Evolutionary conservation across 2,888 invertebrate genomes (phyloP).

Genomic region (Agrilus biguttatus): DNA sequence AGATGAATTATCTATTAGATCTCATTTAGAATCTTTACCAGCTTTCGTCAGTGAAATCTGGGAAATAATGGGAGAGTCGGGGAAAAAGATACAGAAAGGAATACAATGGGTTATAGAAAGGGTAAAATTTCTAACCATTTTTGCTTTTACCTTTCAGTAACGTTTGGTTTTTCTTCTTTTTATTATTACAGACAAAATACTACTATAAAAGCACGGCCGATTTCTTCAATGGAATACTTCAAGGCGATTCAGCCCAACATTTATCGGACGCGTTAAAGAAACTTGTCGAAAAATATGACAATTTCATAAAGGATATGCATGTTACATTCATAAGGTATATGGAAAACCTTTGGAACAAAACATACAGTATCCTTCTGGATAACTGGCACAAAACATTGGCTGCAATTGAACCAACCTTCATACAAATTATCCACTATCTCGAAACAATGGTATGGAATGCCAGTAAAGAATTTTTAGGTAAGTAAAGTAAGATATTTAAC

Average conservation of each 20-base stretch:
- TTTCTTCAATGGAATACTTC: slow-evolving; percentile 51
- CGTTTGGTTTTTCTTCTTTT: background rate
- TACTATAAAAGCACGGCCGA: slow-evolving; percentile 58
- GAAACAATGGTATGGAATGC: slow-evolving; percentile 61
- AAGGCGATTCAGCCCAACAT: slow-evolving; percentile 62
- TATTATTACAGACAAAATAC: slow-evolving; percentile 39
- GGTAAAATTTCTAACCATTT: slow-evolving; percentile 19
- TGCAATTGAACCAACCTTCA: slow-evolving; percentile 63
- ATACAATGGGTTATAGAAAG: slow-evolving; percentile 59
- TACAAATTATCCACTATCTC: slow-evolving; percentile 59
- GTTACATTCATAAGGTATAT: slow-evolving; percentile 54
- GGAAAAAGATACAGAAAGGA: slow-evolving; percentile 61
- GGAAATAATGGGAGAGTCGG: slow-evolving; percentile 77
- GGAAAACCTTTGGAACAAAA: slow-evolving; percentile 59
- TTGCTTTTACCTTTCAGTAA: background rate
- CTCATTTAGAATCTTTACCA: slow-evolving; percentile 64
- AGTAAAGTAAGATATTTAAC: too few relatives aligned
- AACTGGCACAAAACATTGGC: slow-evolving; percentile 63
- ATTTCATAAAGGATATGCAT: slow-evolving; percentile 62
- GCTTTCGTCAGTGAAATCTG: slow-evolving; percentile 70
- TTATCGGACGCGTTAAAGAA: slow-evolving; percentile 53
- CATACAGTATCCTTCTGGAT: slow-evolving; percentile 44
- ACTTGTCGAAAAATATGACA: slow-evolving; percentile 62
- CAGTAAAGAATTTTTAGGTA: slow-evolving; percentile 54
- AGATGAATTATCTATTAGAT: slow-evolving; percentile 63